A percentile compares a stretch with the other conserved stretches of the same genome.
Evolutionary conservation across 2,113 vertebrate genomes (phyloP).

Genomic region (Prietella phreatophila): DNA sequence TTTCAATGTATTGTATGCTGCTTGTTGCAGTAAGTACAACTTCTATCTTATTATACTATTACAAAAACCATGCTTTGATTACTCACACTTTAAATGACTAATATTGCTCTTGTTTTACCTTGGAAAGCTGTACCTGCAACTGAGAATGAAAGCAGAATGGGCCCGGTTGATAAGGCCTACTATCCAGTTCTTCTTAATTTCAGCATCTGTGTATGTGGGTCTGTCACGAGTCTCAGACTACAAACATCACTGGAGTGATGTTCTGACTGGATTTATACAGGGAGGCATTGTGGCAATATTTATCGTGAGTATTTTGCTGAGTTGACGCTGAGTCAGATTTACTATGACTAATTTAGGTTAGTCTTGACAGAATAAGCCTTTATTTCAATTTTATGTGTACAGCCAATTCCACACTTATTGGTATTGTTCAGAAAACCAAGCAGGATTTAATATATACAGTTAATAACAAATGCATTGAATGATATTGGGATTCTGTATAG

Average conservation of each 20-base stretch:
- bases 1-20: constrained; percentile 98
- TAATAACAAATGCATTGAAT: background rate
- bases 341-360: background rate
- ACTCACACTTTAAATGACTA: background rate
- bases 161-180: constrained; percentile 87
- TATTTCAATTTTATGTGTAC: background rate
- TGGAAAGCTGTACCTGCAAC: constrained; percentile 87
- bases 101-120: constrained; percentile 4
- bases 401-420: background rate
- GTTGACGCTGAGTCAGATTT: background rate
- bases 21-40: constrained; percentile 91
- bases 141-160: constrained; percentile 86
- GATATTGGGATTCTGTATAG: background rate
- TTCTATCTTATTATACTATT: background rate
- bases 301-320: constrained; percentile 76
- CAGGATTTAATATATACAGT: background rate
- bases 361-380: background rate
- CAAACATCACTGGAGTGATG: constrained; percentile 98
- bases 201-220: constrained; percentile 87
- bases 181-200: constrained; percentile 85
- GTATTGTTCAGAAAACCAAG: background rate
- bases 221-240: constrained; percentile 96
- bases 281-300: constrained; percentile 84
- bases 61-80: background rate
- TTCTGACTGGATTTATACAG: constrained; percentile 84